These are phyloP conservation scores for Meghimatium bilineatum DNA, from an alignment of 2,888 invertebrate species.

Conservation along the genomic window DNA sequence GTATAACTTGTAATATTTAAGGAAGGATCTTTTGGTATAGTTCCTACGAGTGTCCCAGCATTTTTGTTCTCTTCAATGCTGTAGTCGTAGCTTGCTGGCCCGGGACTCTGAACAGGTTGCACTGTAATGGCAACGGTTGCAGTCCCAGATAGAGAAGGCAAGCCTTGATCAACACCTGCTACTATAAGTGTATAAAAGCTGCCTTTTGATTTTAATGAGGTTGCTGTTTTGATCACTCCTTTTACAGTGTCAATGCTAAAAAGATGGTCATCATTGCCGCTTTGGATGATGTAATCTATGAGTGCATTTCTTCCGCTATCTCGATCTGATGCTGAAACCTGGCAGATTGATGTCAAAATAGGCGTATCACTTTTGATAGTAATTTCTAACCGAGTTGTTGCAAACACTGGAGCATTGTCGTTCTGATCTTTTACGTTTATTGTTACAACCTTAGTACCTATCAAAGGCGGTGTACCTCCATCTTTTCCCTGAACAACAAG, in stretches of 20 bases:
- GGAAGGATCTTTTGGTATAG: slow-evolving; percentile 13
- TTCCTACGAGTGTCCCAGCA: slow-evolving; percentile 26
- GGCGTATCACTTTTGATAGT: slow-evolving; percentile 55
- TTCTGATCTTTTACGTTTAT: slow-evolving; percentile 59
- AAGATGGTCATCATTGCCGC: slow-evolving; percentile 56
- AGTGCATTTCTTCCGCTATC: slow-evolving; percentile 57
- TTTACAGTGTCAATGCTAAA: slow-evolving; percentile 60
- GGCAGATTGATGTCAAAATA: slow-evolving; percentile 31
- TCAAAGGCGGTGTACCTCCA: slow-evolving; percentile 47
- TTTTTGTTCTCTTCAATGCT: slow-evolving; percentile 28
- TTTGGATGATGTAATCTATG: slow-evolving; percentile 58
- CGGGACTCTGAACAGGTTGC: slow-evolving; percentile 10
- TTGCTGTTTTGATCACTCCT: slow-evolving; percentile 58
- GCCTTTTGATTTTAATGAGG: slow-evolving; percentile 57
- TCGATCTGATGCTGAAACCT: slow-evolving; percentile 52
- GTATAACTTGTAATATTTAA: slow-evolving; percentile 8
- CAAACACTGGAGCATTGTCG: slow-evolving; percentile 60
- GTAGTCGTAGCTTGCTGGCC: slow-evolving; percentile 8
- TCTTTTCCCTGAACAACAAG: slow-evolving; percentile 57
- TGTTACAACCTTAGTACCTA: slow-evolving; percentile 53
- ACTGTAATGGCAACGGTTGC: slow-evolving; percentile 57
- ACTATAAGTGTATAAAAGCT: slow-evolving; percentile 37
- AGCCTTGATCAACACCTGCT: slow-evolving; percentile 58
- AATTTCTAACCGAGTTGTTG: slow-evolving; percentile 51
- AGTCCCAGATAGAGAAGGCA: slow-evolving; percentile 53